phyloP scores from a whole-genome alignment of 2,797 vertebrate species.

The Rhadinocentrus ornatus region DNA sequence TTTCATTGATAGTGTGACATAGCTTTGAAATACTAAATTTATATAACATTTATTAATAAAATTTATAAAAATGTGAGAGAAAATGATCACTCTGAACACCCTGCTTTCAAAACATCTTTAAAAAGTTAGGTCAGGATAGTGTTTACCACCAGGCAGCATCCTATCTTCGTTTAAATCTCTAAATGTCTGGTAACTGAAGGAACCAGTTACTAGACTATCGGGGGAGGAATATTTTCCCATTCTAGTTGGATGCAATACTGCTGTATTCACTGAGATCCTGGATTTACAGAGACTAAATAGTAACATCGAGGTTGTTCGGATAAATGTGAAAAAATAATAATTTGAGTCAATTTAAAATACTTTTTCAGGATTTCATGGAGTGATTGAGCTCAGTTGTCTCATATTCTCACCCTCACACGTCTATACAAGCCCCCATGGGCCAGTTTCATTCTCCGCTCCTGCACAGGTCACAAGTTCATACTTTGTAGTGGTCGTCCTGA shows the following conservation, averaged over 20 bases:
- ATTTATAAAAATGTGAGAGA: too few relatives aligned
- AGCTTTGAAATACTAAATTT: too few relatives aligned
- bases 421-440: slow-evolving; percentile 19
- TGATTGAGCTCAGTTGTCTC: slow-evolving; percentile 32
- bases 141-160: not conserved
- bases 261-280: too few relatives aligned
- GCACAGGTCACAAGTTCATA: slow-evolving; percentile 46
- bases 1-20: too few relatives aligned
- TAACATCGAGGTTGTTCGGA: too few relatives aligned
- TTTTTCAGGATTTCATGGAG: slow-evolving; percentile 19
- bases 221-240: not conserved
- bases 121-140: too few relatives aligned
- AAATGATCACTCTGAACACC: too few relatives aligned
- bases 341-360: not conserved
- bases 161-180: not conserved
- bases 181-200: not conserved
- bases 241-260: not conserved
- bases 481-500: slow-evolving; percentile 35
- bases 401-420: slow-evolving; percentile 26
- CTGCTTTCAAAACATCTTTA: too few relatives aligned
- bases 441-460: slow-evolving; percentile 29
- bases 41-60: too few relatives aligned
- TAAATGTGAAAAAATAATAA: not conserved
- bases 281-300: too few relatives aligned
- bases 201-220: not conserved